A percentile compares a stretch with the other conserved stretches of the same genome.
These are phyloP conservation scores for Sebastes oblongus DNA, from an alignment of 2,797 vertebrate species.

Conservation along the genomic window DNA sequence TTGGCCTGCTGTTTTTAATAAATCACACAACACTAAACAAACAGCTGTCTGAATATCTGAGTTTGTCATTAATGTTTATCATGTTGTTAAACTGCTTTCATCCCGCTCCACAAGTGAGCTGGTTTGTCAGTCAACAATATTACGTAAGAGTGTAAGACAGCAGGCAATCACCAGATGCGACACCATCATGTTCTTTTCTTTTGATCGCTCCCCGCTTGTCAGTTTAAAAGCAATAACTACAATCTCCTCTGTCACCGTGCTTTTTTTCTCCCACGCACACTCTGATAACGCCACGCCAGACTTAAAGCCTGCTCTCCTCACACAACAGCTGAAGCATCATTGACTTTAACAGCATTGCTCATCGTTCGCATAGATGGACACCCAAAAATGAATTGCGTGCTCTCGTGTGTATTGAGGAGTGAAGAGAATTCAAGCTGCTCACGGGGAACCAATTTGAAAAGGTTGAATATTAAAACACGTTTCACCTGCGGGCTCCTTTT, in stretches of 20 bases:
- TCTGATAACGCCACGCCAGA: constrained; percentile 11
- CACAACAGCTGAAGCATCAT: constrained; percentile 5
- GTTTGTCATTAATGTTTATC: not conserved
- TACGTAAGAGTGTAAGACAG: constrained; percentile 59
- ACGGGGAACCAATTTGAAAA: constrained; percentile 13
- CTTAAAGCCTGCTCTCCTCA: constrained; percentile 22
- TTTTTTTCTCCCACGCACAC: constrained; percentile 38
- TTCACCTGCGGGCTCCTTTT: constrained; percentile 4
- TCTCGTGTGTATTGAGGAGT: not conserved
- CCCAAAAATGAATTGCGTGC: constrained; percentile 8
- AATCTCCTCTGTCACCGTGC: constrained; percentile 48
- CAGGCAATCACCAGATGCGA: constrained; percentile 57
- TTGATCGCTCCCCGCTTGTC: constrained; percentile 36
- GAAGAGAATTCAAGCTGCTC: constrained; percentile 19
- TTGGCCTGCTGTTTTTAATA: not conserved
- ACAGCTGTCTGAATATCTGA: not conserved
- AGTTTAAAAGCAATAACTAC: constrained; percentile 47
- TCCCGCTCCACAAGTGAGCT: constrained; percentile 11
- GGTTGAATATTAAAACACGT: constrained; percentile 18
- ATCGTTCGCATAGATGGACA: not conserved
- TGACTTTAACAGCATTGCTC: constrained; percentile 1
- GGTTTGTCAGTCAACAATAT: constrained; percentile 47
- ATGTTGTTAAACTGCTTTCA: constrained; percentile 22
- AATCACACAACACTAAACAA: not conserved
- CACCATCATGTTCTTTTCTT: constrained; percentile 41